Evolutionary conservation across 2,113 vertebrate species (phyloP), one percentile per base, ranked within the genome.

Genomic region (Pipra filicauda): DNA sequence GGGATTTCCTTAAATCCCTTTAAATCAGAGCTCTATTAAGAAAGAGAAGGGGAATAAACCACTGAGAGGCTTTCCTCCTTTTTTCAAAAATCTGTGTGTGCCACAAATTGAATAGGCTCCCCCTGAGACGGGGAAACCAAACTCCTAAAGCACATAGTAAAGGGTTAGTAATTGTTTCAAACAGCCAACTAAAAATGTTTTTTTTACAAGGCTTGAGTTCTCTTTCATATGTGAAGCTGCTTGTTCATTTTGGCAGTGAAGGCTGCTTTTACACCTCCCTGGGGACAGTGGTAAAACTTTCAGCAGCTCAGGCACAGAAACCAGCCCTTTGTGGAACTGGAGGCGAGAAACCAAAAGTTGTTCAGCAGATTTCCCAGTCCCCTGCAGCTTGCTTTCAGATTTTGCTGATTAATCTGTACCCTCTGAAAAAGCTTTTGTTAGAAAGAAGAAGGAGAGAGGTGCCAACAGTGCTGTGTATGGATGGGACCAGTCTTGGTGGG

Each of bases 151-250:
- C 0, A 6, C 88, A 5, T 35, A 54, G 49, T 90, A 88, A 92
- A 89, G 77, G 18, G n/a, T 85, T 84, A 76, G 80, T 91, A 96
- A 97, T 97, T 95, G 90, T 94, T 90, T 92, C 79, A 89, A 96
- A 92, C 35, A 92, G 91, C 76, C 2, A 5, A 33, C 73, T 86
- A 74, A 77, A 96, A 92, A 77, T 46, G 57, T 86, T 85, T 92
- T 93, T 91, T 69, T 88, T 90, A 51, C 9, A 13, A 81, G 70
- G 35, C 69, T 74, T 43, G 73, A 69, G 65, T 65, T 78, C 44
- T 58, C 79, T 92, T 91, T 96, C 88, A 92, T 55, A 84, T 86
- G 58, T 75, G 86, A 79, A 91, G 62, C 83, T 71, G 79, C 37
- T 84, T 91, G 91, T 89, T 91, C 64, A 0, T 79, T 96, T 93